Percentiles rank a stretch among this genome's conserved stretches.
Evolutionary conservation across 2,797 vertebrate species (phyloP).

Genomic region (Poecilia picta): DNA sequence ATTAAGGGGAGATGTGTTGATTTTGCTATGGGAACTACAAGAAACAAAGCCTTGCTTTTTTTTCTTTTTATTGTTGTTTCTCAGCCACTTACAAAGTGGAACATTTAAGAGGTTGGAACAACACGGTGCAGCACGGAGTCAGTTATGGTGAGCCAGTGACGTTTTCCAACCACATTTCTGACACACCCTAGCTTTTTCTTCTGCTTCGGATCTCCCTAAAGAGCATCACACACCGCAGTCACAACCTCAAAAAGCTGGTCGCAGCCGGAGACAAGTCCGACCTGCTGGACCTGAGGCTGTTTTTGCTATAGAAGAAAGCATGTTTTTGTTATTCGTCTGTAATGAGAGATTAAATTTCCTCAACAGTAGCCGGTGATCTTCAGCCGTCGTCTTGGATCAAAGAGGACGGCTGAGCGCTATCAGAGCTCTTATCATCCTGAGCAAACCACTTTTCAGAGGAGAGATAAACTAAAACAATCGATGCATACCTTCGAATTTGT

Average conservation of each 20-base stretch:
- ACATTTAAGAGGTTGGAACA: slow-evolving; percentile 43
- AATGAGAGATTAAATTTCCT: background rate
- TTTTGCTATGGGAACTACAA: slow-evolving; percentile 45
- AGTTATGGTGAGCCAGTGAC: slow-evolving; percentile 43
- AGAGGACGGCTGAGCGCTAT: slow-evolving; percentile 33
- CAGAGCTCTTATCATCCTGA: slow-evolving; percentile 52
- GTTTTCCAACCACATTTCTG: slow-evolving; percentile 69
- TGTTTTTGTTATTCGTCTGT: background rate
- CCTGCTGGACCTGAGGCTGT: slow-evolving; percentile 19
- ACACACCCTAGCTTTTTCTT: slow-evolving; percentile 63
- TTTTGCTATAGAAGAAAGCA: slow-evolving; percentile 25
- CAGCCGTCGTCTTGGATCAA: slow-evolving; percentile 50
- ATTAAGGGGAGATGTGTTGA: slow-evolving; percentile 21
- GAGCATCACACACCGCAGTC: slow-evolving; percentile 31
- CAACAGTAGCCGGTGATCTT: slow-evolving; percentile 4
- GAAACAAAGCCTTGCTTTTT: slow-evolving; percentile 10
- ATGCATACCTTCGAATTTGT: slow-evolving; percentile 48
- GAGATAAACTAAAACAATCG: slow-evolving; percentile 54
- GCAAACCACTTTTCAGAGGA: slow-evolving; percentile 29
- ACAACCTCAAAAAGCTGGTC: slow-evolving; percentile 30
- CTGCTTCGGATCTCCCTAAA: slow-evolving; percentile 39
- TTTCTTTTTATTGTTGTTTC: slow-evolving; percentile 35
- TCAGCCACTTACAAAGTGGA: slow-evolving; percentile 48
- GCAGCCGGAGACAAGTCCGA: slow-evolving; percentile 44
- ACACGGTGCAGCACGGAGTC: slow-evolving; percentile 40